Evolutionary conservation across 2,113 vertebrate genomes (phyloP), one percentile per base, ranked within the genome.

Genomic region (Speoplatyrhinus poulsoni): DNA sequence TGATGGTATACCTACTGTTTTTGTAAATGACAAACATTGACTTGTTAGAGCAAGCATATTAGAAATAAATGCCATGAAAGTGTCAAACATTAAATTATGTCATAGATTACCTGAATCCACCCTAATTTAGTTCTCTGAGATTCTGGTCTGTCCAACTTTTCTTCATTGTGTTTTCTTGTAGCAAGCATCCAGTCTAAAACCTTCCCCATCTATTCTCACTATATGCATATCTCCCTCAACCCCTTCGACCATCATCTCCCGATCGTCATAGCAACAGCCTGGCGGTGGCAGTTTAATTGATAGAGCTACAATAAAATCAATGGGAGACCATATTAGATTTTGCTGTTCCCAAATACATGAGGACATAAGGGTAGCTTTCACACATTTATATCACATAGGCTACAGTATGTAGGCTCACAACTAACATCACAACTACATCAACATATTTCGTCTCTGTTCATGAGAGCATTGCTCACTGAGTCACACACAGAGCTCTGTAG

Each of bases 221-320:
- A 1, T 1, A 41, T 54, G 16, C 6, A 8, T 36, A 10, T 0
- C 19, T 6, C 13, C 62, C 66, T 3, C 12, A 6, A 9, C 0
- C 9, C 10, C 54, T 11, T 59, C 36, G 36, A 5, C 33, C 9
- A 6, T 55, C 8, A n/a, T 55, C 64, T 17, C 57, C 26, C 46
- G 0, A 3, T 86, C 65, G 67, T 79, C 73, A 70, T 82, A 72
- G 71, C 77, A 80, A 88, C 87, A 60, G 70, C 67, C 72, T 61
- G 57, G 65, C 62, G 76, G 74, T 65, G 77, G 82, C 72, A 74
- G 49, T 49, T 81, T 72, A 72, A 84, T 82, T 82, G 70, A 83
- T 67, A 68, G 47, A 5, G 26, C 26, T 26, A 26, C 2, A 26
- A 0, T 2, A 17, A 52, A 53, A 11, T 41, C 36, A 26, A 26